Conservation (phyloP, 1,140 invertebrate species). For the Leptopilina clavipes region DNA sequence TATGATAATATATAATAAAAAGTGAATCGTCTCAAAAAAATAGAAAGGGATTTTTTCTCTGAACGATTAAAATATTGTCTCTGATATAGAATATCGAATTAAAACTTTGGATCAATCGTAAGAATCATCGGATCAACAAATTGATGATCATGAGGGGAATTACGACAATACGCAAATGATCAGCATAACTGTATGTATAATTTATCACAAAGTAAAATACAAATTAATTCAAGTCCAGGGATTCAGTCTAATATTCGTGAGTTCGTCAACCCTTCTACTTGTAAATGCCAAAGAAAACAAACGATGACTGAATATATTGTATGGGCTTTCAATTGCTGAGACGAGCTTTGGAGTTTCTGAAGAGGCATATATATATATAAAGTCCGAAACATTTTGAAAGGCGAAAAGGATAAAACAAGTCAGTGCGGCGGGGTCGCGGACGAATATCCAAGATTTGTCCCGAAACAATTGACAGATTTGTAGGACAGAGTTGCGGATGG, state of each 20-base stretch:
- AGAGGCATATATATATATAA: constrained; percentile 16
- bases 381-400: constrained; percentile 17
- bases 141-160: too few species aligned
- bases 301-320: constrained; percentile 17
- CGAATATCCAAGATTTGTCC: constrained; percentile 65
- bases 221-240: not conserved
- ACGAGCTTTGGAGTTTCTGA: not conserved
- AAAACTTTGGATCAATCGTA: too few species aligned
- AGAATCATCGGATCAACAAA: too few species aligned
- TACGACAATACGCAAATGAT: not conserved
- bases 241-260: not conserved
- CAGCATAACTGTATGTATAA: not conserved
- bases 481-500: constrained; percentile 55
- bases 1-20: too few species aligned
- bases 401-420: not conserved
- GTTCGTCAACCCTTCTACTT: constrained; percentile 6
- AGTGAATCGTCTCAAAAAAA: too few species aligned
- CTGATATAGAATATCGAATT: too few species aligned
- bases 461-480: constrained; percentile 74
- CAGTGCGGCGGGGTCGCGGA: not conserved
- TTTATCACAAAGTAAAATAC: not conserved
- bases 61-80: too few species aligned
- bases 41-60: too few species aligned
- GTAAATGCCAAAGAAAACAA: constrained; percentile 9
- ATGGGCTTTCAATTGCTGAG: constrained; percentile 26